phyloP scores from a whole-genome alignment of 2,888 invertebrate species.

The Dicycla oo region DNA sequence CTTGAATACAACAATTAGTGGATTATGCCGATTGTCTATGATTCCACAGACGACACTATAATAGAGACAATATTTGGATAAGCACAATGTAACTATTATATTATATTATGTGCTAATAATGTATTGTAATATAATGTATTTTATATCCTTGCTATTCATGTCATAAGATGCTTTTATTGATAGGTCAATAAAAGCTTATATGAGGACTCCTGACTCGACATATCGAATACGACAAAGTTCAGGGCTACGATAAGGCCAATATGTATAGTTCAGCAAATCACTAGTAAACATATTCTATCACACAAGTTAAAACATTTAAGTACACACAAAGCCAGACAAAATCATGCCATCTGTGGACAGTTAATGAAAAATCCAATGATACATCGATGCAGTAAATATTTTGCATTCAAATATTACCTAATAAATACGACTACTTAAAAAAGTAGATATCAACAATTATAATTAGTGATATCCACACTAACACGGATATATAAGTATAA shows the following conservation, averaged over 20 bases:
- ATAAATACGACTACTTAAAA: slow-evolving; percentile 83
- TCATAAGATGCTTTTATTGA: slow-evolving; percentile 40
- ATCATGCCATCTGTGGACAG: slow-evolving; percentile 64
- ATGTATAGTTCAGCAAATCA: slow-evolving; percentile 55
- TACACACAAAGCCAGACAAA: slow-evolving; percentile 61
- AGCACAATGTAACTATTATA: slow-evolving; percentile 30
- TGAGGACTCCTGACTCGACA: slow-evolving; percentile 32
- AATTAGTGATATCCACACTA: slow-evolving; percentile 84
- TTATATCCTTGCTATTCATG: slow-evolving; percentile 28
- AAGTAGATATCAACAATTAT: slow-evolving; percentile 86
- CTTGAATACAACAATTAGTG: slow-evolving; percentile 73
- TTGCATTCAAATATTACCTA: slow-evolving; percentile 74
- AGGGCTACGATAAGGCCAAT: slow-evolving; percentile 55
- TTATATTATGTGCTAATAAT: slow-evolving; percentile 14
- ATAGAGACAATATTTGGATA: slow-evolving; percentile 40
- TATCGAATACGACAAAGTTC: slow-evolving; percentile 39
- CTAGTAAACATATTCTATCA: slow-evolving; percentile 58
- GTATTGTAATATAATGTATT: not conserved
- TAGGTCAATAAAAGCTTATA: slow-evolving; percentile 35
- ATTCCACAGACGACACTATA: slow-evolving; percentile 63
- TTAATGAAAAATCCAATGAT: slow-evolving; percentile 74
- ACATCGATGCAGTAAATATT: slow-evolving; percentile 76
- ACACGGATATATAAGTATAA: slow-evolving; percentile 87
- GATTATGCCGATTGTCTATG: slow-evolving; percentile 70
- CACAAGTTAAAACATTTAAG: slow-evolving; percentile 57